Evolutionary conservation across 2,888 invertebrate species (phyloP).

Genomic region (Pyrrhia umbra): DNA sequence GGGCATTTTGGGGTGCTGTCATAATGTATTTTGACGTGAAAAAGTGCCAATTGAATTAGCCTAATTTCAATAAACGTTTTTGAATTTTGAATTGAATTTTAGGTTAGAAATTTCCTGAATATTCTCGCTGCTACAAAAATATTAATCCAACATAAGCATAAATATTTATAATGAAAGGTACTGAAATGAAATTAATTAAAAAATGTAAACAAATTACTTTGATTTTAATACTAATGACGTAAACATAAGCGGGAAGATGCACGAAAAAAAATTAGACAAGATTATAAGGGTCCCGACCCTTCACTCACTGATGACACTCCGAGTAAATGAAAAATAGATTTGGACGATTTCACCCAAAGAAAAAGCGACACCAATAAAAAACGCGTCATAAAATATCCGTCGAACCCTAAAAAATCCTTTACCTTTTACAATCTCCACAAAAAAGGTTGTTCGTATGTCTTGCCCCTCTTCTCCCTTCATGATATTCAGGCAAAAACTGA

Average conservation of each 20-base stretch:
- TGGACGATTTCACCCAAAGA: slow-evolving; percentile 44
- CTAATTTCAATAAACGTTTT: no score
- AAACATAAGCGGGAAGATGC: slow-evolving; percentile 11
- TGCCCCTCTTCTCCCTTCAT: slow-evolving; percentile 47
- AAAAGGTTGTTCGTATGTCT: slow-evolving; percentile 60
- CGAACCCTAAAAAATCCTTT: slow-evolving; percentile 59
- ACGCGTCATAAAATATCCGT: slow-evolving; percentile 57
- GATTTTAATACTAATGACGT: slow-evolving; percentile 4
- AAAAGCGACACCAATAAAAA: slow-evolving; percentile 61
- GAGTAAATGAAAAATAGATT: slow-evolving; percentile 61
- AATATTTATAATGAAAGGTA: not conserved
- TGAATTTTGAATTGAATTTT: no score
- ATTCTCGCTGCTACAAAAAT: not conserved
- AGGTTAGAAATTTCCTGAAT: slow-evolving; percentile 12
- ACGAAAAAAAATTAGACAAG: slow-evolving; percentile 46
- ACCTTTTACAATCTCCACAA: slow-evolving; percentile 60
- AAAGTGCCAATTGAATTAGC: no score
- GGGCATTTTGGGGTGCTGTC: no score
- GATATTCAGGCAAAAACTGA: slow-evolving; percentile 63
- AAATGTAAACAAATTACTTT: not conserved
- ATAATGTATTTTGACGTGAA: no score
- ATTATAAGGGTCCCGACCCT: slow-evolving; percentile 40
- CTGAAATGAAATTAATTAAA: not conserved
- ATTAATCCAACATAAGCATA: not conserved
- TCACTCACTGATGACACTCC: slow-evolving; percentile 38